phyloP scores from a whole-genome alignment of 2,888 invertebrate species.

The Brenthis daphne region DNA sequence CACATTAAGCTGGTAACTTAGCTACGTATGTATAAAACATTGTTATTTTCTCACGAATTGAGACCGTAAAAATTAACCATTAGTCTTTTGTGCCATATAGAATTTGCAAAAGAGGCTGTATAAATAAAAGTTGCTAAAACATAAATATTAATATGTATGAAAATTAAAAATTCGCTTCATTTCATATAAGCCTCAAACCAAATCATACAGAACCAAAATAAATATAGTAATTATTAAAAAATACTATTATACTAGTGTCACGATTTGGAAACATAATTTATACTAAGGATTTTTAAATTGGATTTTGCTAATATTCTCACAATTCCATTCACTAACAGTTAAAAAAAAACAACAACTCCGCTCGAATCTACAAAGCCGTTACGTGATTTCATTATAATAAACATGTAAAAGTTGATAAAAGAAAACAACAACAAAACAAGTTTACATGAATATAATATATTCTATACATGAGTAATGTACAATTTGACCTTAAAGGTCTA shows the following conservation, averaged over 20 bases:
- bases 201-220: neutral
- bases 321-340: slow-evolving; percentile 5
- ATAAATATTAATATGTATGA: neutral
- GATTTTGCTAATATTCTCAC: neutral
- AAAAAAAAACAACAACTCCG: slow-evolving; percentile 3
- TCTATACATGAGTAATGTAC: slow-evolving; percentile 36
- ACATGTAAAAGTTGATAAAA: slow-evolving; percentile 29
- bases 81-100: slow-evolving; percentile 10
- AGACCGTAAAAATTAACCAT: neutral
- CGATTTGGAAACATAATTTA: slow-evolving; percentile 3
- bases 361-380: neutral
- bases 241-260: slow-evolving; percentile 4
- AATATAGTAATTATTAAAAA: neutral
- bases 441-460: slow-evolving; percentile 32
- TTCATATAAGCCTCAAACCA: neutral
- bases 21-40: slow-evolving; percentile 5
- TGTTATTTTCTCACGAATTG: neutral
- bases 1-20: slow-evolving; percentile 18
- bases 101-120: neutral
- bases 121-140: slow-evolving; percentile 1
- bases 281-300: slow-evolving; percentile 8
- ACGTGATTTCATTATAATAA: slow-evolving; percentile 29
- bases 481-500: slow-evolving; percentile 26
- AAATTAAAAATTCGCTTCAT: neutral
- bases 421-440: slow-evolving; percentile 38